Percentiles rank a stretch among this genome's conserved stretches.
These are phyloP conservation scores for Venturia canescens DNA, from an alignment of 1,140 invertebrate genomes.

Conservation along the genomic window DNA sequence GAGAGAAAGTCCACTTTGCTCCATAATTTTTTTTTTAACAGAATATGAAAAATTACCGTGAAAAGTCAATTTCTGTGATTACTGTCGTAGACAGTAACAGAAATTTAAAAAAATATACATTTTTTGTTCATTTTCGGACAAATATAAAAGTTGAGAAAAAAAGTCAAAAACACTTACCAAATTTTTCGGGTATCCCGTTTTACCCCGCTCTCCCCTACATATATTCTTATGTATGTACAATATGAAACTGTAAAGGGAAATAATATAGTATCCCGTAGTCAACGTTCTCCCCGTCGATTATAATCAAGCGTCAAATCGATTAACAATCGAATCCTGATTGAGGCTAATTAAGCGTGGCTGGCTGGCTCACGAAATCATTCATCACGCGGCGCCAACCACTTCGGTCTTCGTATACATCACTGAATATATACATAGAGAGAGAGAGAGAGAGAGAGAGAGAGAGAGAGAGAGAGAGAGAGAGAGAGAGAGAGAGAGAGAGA, in stretches of 20 bases:
- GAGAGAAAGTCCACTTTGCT: no score
- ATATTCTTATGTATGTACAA: no score
- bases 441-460: not conserved
- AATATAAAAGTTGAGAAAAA: no score
- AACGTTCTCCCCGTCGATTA: conserved; percentile 50
- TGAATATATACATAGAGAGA: not conserved
- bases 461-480: not conserved
- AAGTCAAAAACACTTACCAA: no score
- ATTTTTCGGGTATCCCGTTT: no score
- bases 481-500: not conserved
- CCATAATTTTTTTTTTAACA: no score
- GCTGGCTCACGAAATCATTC: conserved; percentile 52
- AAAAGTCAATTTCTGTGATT: no score
- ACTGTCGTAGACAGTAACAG: no score
- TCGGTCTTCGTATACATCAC: not conserved
- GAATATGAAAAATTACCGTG: no score
- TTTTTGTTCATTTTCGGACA: no score
- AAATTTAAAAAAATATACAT: no score
- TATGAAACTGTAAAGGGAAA: not conserved
- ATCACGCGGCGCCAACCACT: conserved; percentile 48
- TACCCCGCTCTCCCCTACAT: no score
- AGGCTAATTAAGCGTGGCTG: conserved; percentile 54
- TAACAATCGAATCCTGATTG: conserved; percentile 57
- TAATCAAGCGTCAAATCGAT: conserved; percentile 59
- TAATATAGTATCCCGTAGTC: conserved; percentile 26